Percentiles rank a stretch among this genome's conserved stretches.
Conservation (phyloP, 2,888 invertebrate species). For the Campoletis raptor region DNA sequence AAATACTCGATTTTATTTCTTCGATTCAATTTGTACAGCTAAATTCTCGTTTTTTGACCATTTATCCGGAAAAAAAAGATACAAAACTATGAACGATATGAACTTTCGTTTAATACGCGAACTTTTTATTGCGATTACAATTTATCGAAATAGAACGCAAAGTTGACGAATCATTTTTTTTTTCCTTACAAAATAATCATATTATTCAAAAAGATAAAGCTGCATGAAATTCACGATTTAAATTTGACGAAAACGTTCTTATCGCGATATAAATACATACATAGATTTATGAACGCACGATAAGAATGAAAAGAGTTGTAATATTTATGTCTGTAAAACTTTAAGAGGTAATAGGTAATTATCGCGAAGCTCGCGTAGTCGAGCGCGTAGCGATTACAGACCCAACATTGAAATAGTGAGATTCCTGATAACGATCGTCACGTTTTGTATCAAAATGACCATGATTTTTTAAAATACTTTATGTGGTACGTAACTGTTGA, state of each 20-base stretch:
- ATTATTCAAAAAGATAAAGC: not conserved
- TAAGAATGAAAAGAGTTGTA: not conserved
- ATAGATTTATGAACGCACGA: not conserved
- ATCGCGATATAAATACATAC: not conserved
- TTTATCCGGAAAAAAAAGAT: not conserved
- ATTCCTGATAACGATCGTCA: conserved; percentile 7
- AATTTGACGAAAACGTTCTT: not conserved
- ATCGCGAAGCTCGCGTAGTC: not conserved
- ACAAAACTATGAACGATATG: not conserved
- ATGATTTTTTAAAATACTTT: conserved; percentile 27
- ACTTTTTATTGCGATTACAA: not conserved
- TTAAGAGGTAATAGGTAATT: not conserved
- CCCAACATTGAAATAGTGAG: not conserved
- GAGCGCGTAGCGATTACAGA: not conserved
- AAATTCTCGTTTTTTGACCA: not conserved
- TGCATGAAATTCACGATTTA: not conserved
- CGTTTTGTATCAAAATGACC: conserved; percentile 43
- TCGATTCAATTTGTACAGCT: not conserved
- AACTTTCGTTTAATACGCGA: not conserved
- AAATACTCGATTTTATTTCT: not conserved
- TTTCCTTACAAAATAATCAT: not conserved
- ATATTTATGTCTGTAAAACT: not conserved
- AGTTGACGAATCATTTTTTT: not conserved
- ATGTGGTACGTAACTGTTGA: not conserved
- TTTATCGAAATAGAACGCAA: not conserved